phyloP scores from a whole-genome alignment of 2,113 vertebrate genomes.

The Gobio gobio region DNA sequence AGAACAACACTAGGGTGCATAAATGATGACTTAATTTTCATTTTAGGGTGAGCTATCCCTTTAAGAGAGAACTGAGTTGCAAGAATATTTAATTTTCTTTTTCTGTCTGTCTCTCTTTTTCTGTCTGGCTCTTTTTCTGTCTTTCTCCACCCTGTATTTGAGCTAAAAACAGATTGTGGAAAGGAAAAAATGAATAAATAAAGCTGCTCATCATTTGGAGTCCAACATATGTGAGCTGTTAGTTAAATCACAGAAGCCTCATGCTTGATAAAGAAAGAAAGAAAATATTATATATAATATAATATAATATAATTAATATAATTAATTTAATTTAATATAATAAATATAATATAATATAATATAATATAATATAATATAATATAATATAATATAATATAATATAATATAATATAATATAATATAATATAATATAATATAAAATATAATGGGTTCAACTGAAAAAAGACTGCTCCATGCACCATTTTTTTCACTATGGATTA shows the following conservation, averaged over 20 bases:
- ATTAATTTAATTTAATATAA: too few species aligned
- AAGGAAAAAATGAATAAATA: constrained; percentile 1
- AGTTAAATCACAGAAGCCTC: constrained; percentile 53
- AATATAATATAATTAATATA: too few species aligned
- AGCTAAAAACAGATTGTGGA: constrained; percentile 3
- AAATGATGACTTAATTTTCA: too few species aligned
- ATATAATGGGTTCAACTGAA: neutral
- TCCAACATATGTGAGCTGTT: constrained; percentile 61
- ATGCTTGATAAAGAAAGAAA: constrained; percentile 30
- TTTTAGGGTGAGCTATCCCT: too few species aligned
- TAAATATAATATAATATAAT: too few species aligned
- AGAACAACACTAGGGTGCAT: too few species aligned
- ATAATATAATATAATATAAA: too few species aligned
- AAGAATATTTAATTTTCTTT: neutral
- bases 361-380: too few species aligned
- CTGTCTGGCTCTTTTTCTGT: constrained; percentile 28
- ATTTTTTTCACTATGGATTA: neutral
- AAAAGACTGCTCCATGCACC: neutral
- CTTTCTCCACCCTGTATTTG: constrained; percentile 45
- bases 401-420: too few species aligned
- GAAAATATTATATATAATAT: neutral
- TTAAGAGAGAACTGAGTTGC: neutral
- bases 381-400: too few species aligned
- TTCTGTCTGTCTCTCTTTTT: constrained; percentile 26
- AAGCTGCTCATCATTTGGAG: constrained; percentile 22